phyloP scores from a whole-genome alignment of 2,113 vertebrate species.

The Mus musculus region GRCm39 chr2:77317001-77317500 shows the following conservation, averaged over 20 bases:
- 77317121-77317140: constrained; percentile 26
- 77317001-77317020: not conserved
- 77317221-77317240: not conserved
- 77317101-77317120: constrained; percentile 27
- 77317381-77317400: not conserved
- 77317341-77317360: constrained; percentile 15
- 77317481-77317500: not conserved
- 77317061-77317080: not conserved
- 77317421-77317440: constrained; percentile 23
- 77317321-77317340: constrained; percentile 40
- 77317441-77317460: not conserved
- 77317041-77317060: not conserved
- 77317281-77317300: constrained; percentile 43
- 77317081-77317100: not conserved
- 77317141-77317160: constrained; percentile 43
- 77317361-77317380: not conserved
- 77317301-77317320: constrained; percentile 39
- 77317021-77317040: not conserved
- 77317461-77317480: not conserved
- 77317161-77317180: constrained; percentile 38
- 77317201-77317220: constrained; percentile 77
- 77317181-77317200: constrained; percentile 25
- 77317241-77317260: constrained; percentile 62
- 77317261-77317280: constrained; percentile 70
- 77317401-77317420: not conserved